phyloP scores from a whole-genome alignment of 1,140 invertebrate genomes.

The Drosophila leontia region DNA sequence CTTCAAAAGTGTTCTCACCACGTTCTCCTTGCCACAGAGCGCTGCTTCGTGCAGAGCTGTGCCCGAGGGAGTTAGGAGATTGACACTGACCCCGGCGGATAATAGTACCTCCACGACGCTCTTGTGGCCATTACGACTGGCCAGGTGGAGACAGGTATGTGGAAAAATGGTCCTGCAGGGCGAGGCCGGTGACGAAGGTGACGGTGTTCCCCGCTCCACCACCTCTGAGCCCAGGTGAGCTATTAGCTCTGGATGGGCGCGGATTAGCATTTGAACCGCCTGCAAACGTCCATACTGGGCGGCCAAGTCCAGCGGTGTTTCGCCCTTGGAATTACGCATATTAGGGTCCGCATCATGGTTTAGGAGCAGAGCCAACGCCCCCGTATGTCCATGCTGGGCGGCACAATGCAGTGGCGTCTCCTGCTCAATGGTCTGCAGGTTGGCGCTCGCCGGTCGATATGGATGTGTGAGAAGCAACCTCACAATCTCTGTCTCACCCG shows the following conservation, averaged over 20 bases:
- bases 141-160: slow-evolving; percentile 96
- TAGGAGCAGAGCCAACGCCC: slow-evolving; percentile 94
- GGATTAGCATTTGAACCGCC: slow-evolving; percentile 94
- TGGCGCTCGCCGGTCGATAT: slow-evolving; percentile 91
- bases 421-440: slow-evolving; percentile 95
- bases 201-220: slow-evolving; percentile 53
- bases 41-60: slow-evolving; percentile 98
- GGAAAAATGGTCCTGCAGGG: slow-evolving; percentile 86
- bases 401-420: slow-evolving; percentile 98
- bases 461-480: slow-evolving; percentile 91
- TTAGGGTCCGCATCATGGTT: slow-evolving; percentile 95
- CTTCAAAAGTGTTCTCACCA: slow-evolving; percentile 93
- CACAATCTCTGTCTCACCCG: slow-evolving; percentile 93
- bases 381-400: slow-evolving; percentile 96
- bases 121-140: slow-evolving; percentile 95
- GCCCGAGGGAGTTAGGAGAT: slow-evolving; percentile 94
- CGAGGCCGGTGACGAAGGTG: slow-evolving; percentile 70
- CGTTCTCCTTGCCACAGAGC: slow-evolving; percentile 96
- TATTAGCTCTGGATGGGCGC: slow-evolving; percentile 92
- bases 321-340: slow-evolving; percentile 94
- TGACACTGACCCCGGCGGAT: slow-evolving; percentile 94
- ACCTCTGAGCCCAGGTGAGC: slow-evolving; percentile 88
- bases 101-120: slow-evolving; percentile 93
- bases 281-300: slow-evolving; percentile 95
- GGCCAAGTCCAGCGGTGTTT: slow-evolving; percentile 97